These are phyloP conservation scores for Sciaenops ocellatus DNA, from an alignment of 2,797 vertebrate genomes.

Conservation along the genomic window DNA sequence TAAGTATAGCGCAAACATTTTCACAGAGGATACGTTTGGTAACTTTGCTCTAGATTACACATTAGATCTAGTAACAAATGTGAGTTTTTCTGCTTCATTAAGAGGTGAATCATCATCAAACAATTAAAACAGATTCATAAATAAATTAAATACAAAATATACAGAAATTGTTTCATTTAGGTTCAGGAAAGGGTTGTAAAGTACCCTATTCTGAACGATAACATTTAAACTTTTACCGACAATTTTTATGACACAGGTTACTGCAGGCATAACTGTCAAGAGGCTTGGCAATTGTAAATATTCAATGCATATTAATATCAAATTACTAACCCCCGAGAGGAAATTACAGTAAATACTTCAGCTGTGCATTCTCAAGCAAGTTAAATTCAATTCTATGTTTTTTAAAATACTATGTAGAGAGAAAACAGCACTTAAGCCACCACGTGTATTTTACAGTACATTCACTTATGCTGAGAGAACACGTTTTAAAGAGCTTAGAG, in stretches of 20 bases:
- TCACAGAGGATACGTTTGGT: constrained; percentile 25
- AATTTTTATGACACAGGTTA: constrained; percentile 25
- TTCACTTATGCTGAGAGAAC: constrained; percentile 33
- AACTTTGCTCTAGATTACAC: background rate
- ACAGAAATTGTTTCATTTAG: constrained; percentile 31
- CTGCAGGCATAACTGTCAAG: constrained; percentile 33
- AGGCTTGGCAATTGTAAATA: constrained; percentile 50
- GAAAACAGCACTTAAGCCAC: constrained; percentile 36
- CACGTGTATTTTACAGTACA: constrained; percentile 50
- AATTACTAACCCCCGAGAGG: constrained; percentile 22
- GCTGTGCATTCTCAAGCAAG: constrained; percentile 54
- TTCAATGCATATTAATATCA: constrained; percentile 51
- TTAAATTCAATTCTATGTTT: constrained; percentile 48
- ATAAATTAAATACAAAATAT: constrained; percentile 77
- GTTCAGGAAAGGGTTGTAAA: constrained; percentile 1
- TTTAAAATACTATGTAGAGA: constrained; percentile 43
- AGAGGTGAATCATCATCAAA: constrained; percentile 12
- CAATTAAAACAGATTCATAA: constrained; percentile 64
- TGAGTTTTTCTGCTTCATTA: constrained; percentile 33
- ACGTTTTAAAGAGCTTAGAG: background rate
- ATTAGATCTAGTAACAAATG: constrained; percentile 31
- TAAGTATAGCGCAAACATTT: constrained; percentile 44
- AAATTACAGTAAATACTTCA: constrained; percentile 54
- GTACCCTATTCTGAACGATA: constrained; percentile 1
- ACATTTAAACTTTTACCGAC: constrained; percentile 38